Percentiles rank a stretch among this genome's conserved stretches.
Evolutionary conservation across 2,888 invertebrate genomes (phyloP).

Genomic region (Apamea sordens): DNA sequence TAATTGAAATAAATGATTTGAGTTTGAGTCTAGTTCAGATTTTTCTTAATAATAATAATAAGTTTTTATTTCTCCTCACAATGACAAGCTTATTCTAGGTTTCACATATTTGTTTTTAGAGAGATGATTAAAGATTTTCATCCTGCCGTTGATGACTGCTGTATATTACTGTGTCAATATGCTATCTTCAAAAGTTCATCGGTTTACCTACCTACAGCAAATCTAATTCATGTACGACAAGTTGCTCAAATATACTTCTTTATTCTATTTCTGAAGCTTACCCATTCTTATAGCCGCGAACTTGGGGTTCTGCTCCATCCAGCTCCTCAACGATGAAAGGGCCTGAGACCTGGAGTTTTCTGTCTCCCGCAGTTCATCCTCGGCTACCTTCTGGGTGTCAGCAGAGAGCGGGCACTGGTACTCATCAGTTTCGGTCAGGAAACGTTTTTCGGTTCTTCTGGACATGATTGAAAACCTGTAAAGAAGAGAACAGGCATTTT

Average conservation of each 20-base stretch:
- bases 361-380: slow-evolving; percentile 93
- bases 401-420: slow-evolving; percentile 91
- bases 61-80: no score
- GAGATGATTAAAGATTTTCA: no score
- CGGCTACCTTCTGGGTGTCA: slow-evolving; percentile 92
- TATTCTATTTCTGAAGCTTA: slow-evolving; percentile 73
- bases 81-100: no score
- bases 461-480: slow-evolving; percentile 76
- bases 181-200: no score
- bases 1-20: no score
- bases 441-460: slow-evolving; percentile 81
- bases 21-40: neutral
- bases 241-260: neutral
- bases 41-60: no score
- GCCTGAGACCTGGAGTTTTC: slow-evolving; percentile 91
- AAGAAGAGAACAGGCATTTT: slow-evolving; percentile 19
- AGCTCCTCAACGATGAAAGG: slow-evolving; percentile 92
- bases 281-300: slow-evolving; percentile 93
- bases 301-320: slow-evolving; percentile 93
- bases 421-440: slow-evolving; percentile 91
- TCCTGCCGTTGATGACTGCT: neutral
- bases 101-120: no score
- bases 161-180: neutral
- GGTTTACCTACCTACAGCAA: neutral
- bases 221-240: neutral